These are phyloP conservation scores for Spizella passerina DNA, from an alignment of 2,797 vertebrate genomes.

Conservation along the genomic window DNA sequence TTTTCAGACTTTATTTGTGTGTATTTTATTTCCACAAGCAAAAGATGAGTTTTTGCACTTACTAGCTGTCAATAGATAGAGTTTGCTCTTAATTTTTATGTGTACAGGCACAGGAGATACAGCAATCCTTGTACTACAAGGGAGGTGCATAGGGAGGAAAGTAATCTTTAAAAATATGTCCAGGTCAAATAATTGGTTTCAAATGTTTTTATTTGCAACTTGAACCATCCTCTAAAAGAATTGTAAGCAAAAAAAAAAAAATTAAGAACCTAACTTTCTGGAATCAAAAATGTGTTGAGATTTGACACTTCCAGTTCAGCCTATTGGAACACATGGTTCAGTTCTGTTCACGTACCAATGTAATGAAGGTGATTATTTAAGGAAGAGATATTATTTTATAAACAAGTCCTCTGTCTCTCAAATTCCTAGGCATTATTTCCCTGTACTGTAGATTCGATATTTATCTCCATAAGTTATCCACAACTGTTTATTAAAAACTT, in stretches of 20 bases:
- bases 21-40: background rate
- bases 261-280: background rate
- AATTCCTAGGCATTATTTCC: background rate
- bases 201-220: background rate
- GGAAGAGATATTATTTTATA: background rate
- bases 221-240: background rate
- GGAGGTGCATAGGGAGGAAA: background rate
- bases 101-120: too few species aligned
- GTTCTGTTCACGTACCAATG: background rate
- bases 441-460: background rate
- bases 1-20: fast-evolving
- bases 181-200: background rate
- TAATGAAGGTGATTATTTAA: background rate
- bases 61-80: background rate
- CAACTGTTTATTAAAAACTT: background rate
- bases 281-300: background rate
- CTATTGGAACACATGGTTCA: background rate
- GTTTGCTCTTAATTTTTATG: background rate
- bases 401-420: background rate
- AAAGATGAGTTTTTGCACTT: background rate
- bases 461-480: background rate
- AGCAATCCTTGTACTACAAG: background rate
- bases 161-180: background rate
- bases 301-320: background rate
- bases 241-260: background rate